These are phyloP conservation scores for Rhyzopertha dominica DNA, from an alignment of 1,140 invertebrate genomes.

Conservation along the genomic window DNA sequence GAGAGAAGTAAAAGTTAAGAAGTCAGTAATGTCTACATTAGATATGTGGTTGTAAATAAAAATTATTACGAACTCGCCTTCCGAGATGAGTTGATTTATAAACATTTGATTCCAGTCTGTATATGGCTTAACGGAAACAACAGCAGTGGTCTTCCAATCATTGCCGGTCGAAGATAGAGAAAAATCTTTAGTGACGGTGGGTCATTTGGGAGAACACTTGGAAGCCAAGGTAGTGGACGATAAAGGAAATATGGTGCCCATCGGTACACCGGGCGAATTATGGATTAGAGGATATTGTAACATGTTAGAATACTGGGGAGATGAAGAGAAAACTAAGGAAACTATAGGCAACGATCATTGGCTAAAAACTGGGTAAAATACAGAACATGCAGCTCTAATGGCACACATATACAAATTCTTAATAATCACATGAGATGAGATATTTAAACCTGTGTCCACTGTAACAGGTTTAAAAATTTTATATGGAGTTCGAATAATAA, in stretches of 20 bases:
- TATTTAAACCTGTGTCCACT: no score
- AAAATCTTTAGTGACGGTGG: conserved; percentile 68
- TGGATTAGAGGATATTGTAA: conserved; percentile 73
- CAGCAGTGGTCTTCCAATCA: conserved; percentile 68
- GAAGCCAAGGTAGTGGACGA: conserved; percentile 74
- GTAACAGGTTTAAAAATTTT: conserved; percentile 7
- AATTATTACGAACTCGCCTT: no score
- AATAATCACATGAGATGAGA: no score
- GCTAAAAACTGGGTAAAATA: conserved; percentile 81
- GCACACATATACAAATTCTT: no score
- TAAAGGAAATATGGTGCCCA: conserved; percentile 64
- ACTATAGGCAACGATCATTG: conserved; percentile 68
- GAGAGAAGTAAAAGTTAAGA: no score
- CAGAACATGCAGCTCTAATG: no score
- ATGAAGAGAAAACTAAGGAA: conserved; percentile 74
- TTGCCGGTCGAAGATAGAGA: conserved; percentile 60
- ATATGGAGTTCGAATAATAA: conserved; percentile 5
- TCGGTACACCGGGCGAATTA: conserved; percentile 76
- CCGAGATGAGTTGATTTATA: no score
- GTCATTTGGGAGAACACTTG: conserved; percentile 68
- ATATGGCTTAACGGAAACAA: conserved; percentile 86
- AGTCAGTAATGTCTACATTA: no score
- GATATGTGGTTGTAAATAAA: no score
- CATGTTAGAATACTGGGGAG: conserved; percentile 86
- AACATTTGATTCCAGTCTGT: conserved; percentile 63